Evolutionary conservation across 2,888 invertebrate species (phyloP), one percentile per base, ranked within the genome.

Genomic region (Orthosia gracilis): DNA sequence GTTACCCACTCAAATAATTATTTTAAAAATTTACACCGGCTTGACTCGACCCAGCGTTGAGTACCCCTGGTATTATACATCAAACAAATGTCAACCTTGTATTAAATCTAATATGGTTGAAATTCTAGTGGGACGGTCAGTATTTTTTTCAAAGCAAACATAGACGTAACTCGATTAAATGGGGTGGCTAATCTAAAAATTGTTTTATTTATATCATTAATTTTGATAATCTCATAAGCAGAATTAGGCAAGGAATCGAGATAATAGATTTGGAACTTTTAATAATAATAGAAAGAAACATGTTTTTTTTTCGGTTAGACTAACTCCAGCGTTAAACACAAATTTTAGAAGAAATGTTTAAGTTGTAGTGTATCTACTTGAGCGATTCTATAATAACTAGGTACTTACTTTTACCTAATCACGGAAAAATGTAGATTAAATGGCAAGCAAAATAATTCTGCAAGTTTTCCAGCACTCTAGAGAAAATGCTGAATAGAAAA

Each of bases 21-120:
- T 92, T 94, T 95, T 92, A 94, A 95, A 94, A 94, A 95, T 95
- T 95, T 93, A 94, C 91, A 91, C 89, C 89, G 86, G 83, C 87
- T 64, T 79, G 58, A 77, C 87, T 62, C 82, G 58, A 77, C 71
- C 87, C 87, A 61, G 84, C 85, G 90, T 92, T 90, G 89, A 89
- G 88, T 85, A 87, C 90, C 88, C 87, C 91, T 90, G 88, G 54
- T 69, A 84, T 75, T 67, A 12, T 12, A 50, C 13, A 13, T 0
- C 85, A 76, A 52, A 23, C 82, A 52, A 91, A 87, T 86, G 73
- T 85, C 9, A 78, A 78, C 86, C 70, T 71, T 89, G 40, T 40
- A 89, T 47, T 0, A 0, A 0, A 2, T 4, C n/a, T 18, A 0
- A 0, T 82, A 89, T 81, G 80, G 90, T 85, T 57, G 13, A 69